A percentile compares a stretch with the other conserved stretches of the same genome.
Evolutionary conservation across 2,113 vertebrate species (phyloP).

Genomic region (Forbesichthys agassizii): DNA sequence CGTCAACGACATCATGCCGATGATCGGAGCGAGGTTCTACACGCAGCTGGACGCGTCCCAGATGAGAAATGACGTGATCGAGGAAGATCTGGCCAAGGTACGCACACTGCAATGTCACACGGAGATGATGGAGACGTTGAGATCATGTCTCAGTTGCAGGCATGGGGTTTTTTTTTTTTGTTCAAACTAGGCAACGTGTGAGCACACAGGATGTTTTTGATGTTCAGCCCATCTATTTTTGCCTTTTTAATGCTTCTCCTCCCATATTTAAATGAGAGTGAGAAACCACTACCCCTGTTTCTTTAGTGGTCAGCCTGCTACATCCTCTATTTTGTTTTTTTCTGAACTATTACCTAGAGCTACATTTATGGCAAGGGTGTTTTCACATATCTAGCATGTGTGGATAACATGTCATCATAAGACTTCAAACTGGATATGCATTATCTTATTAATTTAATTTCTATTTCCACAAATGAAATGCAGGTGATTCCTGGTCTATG

Average conservation of each 20-base stretch:
- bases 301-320: neutral
- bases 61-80: constrained; percentile 98
- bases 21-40: constrained; percentile 99
- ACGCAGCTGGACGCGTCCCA: constrained; percentile 97
- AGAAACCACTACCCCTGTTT: constrained; percentile 9
- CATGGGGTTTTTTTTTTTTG: neutral
- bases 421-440: no score
- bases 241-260: neutral
- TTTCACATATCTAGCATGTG: no score
- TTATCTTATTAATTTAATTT: no score
- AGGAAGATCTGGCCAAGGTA: constrained; percentile 98
- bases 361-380: no score
- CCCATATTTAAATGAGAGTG: constrained; percentile 4
- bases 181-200: constrained; percentile 1
- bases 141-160: neutral
- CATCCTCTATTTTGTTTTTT: constrained; percentile 31
- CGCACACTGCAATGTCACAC: neutral
- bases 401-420: no score
- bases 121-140: neutral
- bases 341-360: neutral
- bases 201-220: constrained; percentile 33
- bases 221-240: neutral
- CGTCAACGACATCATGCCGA: constrained; percentile 99
- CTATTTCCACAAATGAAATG: no score
- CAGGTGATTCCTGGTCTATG: no score